These are phyloP conservation scores for Ellobius talpinus DNA, from an alignment of 2,113 vertebrate genomes.

Conservation along the genomic window DNA sequence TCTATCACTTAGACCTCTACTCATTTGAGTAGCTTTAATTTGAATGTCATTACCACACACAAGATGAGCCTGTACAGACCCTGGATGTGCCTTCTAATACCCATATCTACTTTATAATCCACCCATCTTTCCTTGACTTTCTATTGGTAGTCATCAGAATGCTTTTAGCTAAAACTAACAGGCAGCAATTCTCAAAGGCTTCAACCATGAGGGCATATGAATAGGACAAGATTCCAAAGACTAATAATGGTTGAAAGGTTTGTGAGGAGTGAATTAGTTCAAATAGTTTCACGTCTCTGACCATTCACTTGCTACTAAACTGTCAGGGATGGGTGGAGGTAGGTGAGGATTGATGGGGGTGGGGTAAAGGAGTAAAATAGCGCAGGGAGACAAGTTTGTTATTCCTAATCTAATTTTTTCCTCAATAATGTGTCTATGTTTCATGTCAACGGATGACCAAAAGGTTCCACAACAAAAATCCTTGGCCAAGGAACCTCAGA, in stretches of 20 bases:
- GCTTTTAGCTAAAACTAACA: neutral
- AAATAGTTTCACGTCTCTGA: neutral
- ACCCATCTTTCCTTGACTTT: neutral
- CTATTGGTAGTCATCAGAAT: neutral
- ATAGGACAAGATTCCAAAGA: slow-evolving; percentile 17
- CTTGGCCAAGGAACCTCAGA: neutral
- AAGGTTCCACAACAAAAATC: neutral
- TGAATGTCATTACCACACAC: neutral
- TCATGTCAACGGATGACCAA: neutral
- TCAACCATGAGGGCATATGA: neutral
- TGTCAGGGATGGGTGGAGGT: neutral
- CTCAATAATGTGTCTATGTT: slow-evolving; percentile 5
- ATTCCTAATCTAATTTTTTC: neutral
- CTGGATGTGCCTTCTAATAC: neutral
- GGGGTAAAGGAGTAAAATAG: neutral
- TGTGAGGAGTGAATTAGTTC: neutral
- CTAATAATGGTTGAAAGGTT: neutral
- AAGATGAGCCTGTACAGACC: neutral
- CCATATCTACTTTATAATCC: neutral
- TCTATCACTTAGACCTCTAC: neutral
- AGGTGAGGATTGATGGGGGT: neutral
- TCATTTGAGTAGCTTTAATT: neutral
- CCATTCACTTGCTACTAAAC: neutral
- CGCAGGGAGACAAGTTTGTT: neutral
- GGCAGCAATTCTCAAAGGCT: neutral